A percentile compares a stretch with the other conserved stretches of the same genome.
Evolutionary conservation across 2,113 vertebrate species (phyloP).

Genomic region (Azemiops feae): DNA sequence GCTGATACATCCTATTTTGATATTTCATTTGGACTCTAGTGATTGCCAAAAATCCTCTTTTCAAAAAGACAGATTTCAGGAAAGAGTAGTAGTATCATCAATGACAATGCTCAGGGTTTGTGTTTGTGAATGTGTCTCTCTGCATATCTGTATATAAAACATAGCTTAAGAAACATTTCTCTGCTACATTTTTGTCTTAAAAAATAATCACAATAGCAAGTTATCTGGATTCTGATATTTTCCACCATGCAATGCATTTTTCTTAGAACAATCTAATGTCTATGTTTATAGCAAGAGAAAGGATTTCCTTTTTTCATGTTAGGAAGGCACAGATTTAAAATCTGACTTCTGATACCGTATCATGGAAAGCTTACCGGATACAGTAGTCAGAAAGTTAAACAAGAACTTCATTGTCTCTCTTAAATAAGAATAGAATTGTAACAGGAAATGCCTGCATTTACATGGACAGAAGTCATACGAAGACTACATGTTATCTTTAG

Average conservation of each 20-base stretch:
- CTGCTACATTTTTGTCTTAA: background rate
- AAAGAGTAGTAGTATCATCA: background rate
- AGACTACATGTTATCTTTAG: constrained; percentile 11
- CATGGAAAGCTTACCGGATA: background rate
- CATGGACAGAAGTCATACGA: background rate
- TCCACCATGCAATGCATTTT: background rate
- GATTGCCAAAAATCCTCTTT: background rate
- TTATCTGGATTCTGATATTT: background rate
- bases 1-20: background rate
- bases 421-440: background rate
- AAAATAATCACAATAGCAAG: background rate
- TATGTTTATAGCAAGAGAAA: background rate
- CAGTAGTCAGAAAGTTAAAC: background rate
- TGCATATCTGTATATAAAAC: background rate
- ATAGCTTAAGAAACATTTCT: background rate
- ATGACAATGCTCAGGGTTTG: background rate
- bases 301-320: background rate
- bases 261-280: background rate
- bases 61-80: background rate
- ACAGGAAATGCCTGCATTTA: background rate
- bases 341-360: background rate
- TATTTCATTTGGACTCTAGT: background rate
- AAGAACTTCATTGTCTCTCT: background rate
- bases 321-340: background rate
- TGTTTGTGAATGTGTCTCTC: background rate